These are phyloP conservation scores for Lepus americanus DNA, from an alignment of 2,113 vertebrate genomes.

Conservation along the genomic window DNA sequence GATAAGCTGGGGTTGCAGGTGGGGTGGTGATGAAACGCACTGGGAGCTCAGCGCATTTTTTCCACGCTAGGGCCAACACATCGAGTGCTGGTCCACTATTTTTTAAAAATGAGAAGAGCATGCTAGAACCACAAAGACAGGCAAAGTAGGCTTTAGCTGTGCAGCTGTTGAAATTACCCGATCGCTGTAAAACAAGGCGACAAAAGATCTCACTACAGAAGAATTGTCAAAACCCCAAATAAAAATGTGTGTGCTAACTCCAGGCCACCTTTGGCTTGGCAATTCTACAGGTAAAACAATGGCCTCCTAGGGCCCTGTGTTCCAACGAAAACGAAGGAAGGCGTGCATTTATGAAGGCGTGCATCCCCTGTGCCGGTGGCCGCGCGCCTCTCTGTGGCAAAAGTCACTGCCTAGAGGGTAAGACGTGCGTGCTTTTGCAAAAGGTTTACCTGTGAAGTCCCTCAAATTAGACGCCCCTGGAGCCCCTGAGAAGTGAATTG, in stretches of 20 bases:
- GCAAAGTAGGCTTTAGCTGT: background rate
- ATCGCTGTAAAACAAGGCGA: background rate
- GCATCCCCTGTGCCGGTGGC: background rate
- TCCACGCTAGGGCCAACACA: background rate
- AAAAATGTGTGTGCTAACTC: accelerated
- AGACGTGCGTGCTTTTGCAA: background rate
- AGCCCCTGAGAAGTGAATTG: background rate
- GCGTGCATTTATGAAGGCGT: background rate
- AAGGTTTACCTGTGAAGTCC: background rate
- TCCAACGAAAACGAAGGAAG: background rate
- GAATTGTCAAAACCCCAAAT: constrained; percentile 30
- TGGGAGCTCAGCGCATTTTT: constrained; percentile 29
- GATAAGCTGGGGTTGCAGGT: background rate
- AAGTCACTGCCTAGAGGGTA: background rate
- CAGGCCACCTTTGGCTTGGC: accelerated
- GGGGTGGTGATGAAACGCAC: background rate
- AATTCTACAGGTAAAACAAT: background rate
- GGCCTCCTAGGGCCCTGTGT: background rate
- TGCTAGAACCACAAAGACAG: background rate
- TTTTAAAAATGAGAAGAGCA: background rate
- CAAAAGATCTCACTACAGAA: background rate
- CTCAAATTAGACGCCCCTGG: constrained; percentile 28
- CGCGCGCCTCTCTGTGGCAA: background rate
- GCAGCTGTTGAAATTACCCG: background rate
- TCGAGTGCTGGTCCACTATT: background rate